Base-by-base conservation (phyloP, 2,888 invertebrate species). In the Cephus pygmeus region DNA sequence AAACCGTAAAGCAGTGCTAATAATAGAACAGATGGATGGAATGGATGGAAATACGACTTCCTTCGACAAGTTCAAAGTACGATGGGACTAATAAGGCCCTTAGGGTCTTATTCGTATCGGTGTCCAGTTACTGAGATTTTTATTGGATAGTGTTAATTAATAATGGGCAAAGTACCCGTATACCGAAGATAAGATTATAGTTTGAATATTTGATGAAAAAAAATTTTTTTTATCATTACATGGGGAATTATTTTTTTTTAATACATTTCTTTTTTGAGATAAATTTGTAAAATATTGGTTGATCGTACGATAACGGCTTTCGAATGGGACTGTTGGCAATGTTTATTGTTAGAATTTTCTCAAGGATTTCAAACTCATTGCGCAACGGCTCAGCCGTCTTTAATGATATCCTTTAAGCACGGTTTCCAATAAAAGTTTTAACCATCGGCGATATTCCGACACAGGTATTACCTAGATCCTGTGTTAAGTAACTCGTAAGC, bases 21-120 rank as follows among this genome's bases (percentile, higher is more conserved):
- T 87, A 87, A 85, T 87, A 84, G 83, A 85, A 82, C 82, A 79
- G 36, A 40, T 40, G 36, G 36, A 40, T 40, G 77, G 83, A 79
- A 83, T 79, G 83, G 84, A 83, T 83, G 81, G 85, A 86, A 87
- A 84, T 86, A 85, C 83, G 81, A 81, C 82, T 84, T 82, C 85
- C 85, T 83, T 83, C 82, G 82, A 75, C 82, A 81, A 40, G 73
- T 73, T 56, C 40, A 76, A 34, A 35, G 11, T 73, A 36, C 34
- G 9, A 30, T 31, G 76, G 12, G 33, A 31, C 71, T 76, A 76
- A 76, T 76, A 74, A 12, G 69, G 40, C 33, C 34, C 35, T 11
- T 73, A n/a, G 69, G 76, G 23, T 6, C 30, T 76, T 68, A 77
- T 75, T 74, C 73, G 77, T 79, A 68, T 76, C 76, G 76, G 56